Evolutionary conservation across 2,113 vertebrate species (phyloP).

Genomic region (Alaudala cheleensis): DNA sequence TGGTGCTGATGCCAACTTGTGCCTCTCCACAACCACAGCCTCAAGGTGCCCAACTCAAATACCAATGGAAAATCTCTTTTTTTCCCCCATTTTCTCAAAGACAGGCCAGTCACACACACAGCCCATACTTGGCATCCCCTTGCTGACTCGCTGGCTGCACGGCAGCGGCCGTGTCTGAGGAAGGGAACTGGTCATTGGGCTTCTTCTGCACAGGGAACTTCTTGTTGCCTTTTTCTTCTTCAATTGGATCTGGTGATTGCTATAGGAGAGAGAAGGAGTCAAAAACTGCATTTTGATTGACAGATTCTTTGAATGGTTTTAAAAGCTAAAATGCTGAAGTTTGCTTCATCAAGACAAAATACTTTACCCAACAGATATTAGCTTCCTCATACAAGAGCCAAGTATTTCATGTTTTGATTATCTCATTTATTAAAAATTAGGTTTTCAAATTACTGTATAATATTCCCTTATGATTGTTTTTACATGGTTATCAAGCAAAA

Average conservation of each 20-base stretch:
- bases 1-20: background rate
- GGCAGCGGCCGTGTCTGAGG: background rate
- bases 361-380: background rate
- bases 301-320: background rate
- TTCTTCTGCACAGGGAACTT: slow-evolving; percentile 74
- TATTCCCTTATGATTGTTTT: background rate
- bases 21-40: background rate
- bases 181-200: slow-evolving; percentile 52
- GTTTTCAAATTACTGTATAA: background rate
- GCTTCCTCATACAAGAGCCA: background rate
- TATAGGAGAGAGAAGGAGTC: background rate
- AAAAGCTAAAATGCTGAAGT: background rate
- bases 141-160: slow-evolving; percentile 68
- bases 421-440: background rate
- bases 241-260: slow-evolving; percentile 10
- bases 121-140: slow-evolving; percentile 82
- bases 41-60: background rate
- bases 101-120: background rate
- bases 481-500: background rate
- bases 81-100: background rate
- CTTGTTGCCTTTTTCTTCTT: slow-evolving; percentile 58
- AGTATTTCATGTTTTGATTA: background rate
- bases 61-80: background rate
- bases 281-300: background rate
- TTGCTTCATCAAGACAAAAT: background rate